phyloP scores from a whole-genome alignment of 2,113 vertebrate genomes.

The Ceratotherium simum region DNA sequence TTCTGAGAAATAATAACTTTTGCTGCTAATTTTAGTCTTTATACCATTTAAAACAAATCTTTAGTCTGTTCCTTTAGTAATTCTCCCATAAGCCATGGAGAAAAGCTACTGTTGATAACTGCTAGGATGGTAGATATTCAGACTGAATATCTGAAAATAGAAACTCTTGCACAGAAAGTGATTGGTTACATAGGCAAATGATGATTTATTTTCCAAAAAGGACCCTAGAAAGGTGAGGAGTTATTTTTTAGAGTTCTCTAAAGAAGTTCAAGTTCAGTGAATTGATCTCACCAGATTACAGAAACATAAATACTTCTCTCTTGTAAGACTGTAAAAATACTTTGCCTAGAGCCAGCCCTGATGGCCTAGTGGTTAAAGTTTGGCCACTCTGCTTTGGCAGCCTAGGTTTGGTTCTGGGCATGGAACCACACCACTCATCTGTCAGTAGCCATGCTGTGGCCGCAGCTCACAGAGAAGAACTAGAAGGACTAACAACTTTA shows the following conservation, averaged over 20 bases:
- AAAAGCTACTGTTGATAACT: slow-evolving; percentile 44
- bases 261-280: background rate
- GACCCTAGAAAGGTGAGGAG: background rate
- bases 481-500: no score
- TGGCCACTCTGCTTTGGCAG: no score
- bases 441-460: no score
- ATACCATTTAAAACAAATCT: slow-evolving; percentile 41
- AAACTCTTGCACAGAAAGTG: slow-evolving; percentile 3
- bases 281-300: background rate
- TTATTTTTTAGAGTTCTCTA: slow-evolving; percentile 44
- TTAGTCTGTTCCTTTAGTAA: background rate
- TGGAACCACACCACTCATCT: no score
- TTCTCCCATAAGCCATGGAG: background rate
- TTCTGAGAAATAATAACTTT: slow-evolving; percentile 44
- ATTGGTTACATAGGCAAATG: background rate
- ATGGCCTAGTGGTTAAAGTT: no score
- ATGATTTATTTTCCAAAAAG: slow-evolving; percentile 50
- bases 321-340: slow-evolving; percentile 28
- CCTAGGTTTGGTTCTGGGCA: no score
- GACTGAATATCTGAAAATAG: slow-evolving; percentile 17
- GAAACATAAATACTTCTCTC: background rate
- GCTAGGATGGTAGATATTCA: background rate
- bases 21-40: slow-evolving; percentile 23
- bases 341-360: background rate
- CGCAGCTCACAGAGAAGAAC: no score